A percentile compares a stretch with the other conserved stretches of the same genome.
phyloP scores from a whole-genome alignment of 2,888 invertebrate genomes.

The Scaptomyza parva region DNA sequence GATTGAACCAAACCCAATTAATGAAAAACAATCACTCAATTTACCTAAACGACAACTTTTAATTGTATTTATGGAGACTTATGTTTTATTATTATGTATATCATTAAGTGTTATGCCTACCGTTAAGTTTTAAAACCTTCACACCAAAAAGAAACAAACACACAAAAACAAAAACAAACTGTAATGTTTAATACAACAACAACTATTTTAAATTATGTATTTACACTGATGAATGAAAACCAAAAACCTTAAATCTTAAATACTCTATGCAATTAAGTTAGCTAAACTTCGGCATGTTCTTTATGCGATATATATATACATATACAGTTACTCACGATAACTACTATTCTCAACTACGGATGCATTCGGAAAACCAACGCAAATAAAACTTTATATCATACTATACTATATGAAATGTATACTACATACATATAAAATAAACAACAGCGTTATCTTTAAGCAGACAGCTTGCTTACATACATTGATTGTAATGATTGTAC shows the following conservation, averaged over 20 bases:
- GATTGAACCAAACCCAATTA: constrained; percentile 73
- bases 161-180: constrained; percentile 8
- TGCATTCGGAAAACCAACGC: constrained; percentile 62
- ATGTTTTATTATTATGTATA: constrained; percentile 47
- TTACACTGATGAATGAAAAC: constrained; percentile 24
- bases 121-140: constrained; percentile 74
- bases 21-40: constrained; percentile 80
- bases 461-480: constrained; percentile 60
- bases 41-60: constrained; percentile 62
- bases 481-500: constrained; percentile 35
- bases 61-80: constrained; percentile 62
- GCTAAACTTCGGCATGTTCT: constrained; percentile 50
- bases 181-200: constrained; percentile 37
- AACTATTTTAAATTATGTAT: constrained; percentile 73
- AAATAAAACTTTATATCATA: constrained; percentile 49
- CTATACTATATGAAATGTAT: constrained; percentile 46
- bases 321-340: constrained; percentile 52
- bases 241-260: constrained; percentile 51
- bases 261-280: constrained; percentile 75
- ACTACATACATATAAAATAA: constrained; percentile 55
- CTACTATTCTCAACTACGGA: constrained; percentile 57
- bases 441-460: constrained; percentile 73
- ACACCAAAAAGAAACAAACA: constrained; percentile 24
- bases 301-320: constrained; percentile 42
- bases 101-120: constrained; percentile 76